Percentiles rank a stretch among this genome's conserved stretches.
phyloP scores from a whole-genome alignment of 2,113 vertebrate species.

The Manacus vitellinus region DNA sequence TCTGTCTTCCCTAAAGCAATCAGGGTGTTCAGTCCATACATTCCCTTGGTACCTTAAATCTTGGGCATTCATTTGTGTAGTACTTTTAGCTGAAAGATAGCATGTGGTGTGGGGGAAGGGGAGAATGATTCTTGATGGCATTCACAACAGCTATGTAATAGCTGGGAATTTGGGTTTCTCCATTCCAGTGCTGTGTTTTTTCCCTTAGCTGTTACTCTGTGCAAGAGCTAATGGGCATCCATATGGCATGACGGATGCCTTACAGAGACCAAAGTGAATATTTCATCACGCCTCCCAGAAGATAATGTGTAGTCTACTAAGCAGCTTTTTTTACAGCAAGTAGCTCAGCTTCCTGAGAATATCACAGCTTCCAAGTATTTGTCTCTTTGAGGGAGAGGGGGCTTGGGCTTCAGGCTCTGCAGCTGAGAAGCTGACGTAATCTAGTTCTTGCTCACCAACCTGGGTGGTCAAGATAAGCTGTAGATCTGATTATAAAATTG shows the following conservation, averaged over 20 bases:
- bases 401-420: not conserved
- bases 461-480: not conserved
- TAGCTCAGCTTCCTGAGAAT: not conserved
- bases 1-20: not conserved
- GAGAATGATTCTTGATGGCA: not conserved
- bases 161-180: not conserved
- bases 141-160: accelerated
- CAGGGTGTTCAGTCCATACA: not conserved
- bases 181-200: not conserved
- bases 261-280: not conserved
- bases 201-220: not conserved
- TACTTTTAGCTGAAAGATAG: not conserved
- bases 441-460: not conserved
- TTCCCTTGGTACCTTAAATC: not conserved
- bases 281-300: not conserved
- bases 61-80: not conserved
- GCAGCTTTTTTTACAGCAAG: not conserved
- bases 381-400: not conserved
- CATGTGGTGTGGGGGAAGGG: not conserved
- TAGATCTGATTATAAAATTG: not conserved
- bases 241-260: not conserved
- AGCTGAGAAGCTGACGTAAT: not conserved
- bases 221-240: not conserved
- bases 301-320: not conserved
- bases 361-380: not conserved